phyloP scores from a whole-genome alignment of 2,888 invertebrate species.

The Agonopterix alstromeriana region DNA sequence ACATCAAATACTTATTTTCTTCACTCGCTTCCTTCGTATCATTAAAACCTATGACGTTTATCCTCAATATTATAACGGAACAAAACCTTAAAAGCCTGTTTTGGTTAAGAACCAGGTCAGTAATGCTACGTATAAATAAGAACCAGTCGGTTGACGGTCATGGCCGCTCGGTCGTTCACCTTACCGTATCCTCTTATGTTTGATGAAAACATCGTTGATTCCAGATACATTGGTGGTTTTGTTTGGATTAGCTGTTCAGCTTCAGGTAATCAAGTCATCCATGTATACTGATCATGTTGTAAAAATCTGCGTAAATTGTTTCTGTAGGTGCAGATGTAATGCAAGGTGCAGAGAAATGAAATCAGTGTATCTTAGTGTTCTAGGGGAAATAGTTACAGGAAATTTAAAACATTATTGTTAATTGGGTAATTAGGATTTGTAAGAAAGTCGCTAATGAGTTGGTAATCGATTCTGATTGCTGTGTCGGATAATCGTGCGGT shows the following conservation, averaged over 20 bases:
- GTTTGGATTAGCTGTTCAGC: neutral
- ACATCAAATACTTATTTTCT: too few relatives aligned
- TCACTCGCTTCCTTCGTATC: too few relatives aligned
- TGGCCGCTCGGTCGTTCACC: conserved; percentile 38
- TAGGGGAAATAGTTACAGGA: too few relatives aligned
- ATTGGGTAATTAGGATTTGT: too few relatives aligned
- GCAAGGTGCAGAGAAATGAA: too few relatives aligned
- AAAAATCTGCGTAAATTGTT: too few relatives aligned
- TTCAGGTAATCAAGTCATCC: neutral
- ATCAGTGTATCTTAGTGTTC: too few relatives aligned
- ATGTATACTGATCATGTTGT: neutral
- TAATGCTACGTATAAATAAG: conserved; percentile 20
- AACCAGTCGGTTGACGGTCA: conserved; percentile 31
- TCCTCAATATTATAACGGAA: conserved; percentile 20
- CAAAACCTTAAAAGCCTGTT: conserved; percentile 28
- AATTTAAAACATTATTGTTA: too few relatives aligned
- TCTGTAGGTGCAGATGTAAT: too few relatives aligned
- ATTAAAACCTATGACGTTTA: conserved; percentile 5
- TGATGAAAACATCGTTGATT: neutral
- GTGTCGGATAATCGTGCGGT: too few relatives aligned
- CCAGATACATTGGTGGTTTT: neutral
- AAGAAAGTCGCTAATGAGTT: too few relatives aligned
- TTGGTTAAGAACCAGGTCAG: conserved; percentile 35
- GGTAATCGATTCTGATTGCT: too few relatives aligned
- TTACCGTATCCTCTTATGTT: neutral